Conservation (phyloP, 2,888 invertebrate species). For the Nymphalis polychloros region DNA sequence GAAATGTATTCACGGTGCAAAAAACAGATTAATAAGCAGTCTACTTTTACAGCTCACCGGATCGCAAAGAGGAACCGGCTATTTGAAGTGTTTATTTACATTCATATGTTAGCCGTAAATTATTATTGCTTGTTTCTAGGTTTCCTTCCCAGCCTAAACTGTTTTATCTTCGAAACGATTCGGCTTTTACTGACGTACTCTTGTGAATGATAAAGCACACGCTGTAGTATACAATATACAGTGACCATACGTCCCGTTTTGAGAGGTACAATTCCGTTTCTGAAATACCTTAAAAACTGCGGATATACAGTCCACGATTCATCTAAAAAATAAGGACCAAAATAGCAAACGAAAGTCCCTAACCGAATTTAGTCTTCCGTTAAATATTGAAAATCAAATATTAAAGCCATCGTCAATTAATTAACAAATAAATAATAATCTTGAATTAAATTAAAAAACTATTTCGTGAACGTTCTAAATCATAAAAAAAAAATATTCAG, state of each 20-base stretch:
- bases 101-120: slow-evolving; percentile 31
- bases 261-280: no score
- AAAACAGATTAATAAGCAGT: slow-evolving; percentile 2
- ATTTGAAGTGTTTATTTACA: slow-evolving; percentile 36
- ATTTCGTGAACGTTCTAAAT: no score
- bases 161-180: slow-evolving; percentile 55
- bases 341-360: no score
- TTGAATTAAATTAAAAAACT: no score
- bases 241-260: neutral
- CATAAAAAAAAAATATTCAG: no score
- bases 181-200: slow-evolving; percentile 56
- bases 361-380: no score
- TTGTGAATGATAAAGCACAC: slow-evolving; percentile 68
- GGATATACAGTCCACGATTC: no score
- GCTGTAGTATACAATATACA: slow-evolving; percentile 35
- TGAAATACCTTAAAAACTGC: no score
- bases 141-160: slow-evolving; percentile 46
- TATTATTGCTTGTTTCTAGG: slow-evolving; percentile 38
- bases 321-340: no score
- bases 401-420: no score
- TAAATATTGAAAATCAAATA: no score
- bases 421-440: no score
- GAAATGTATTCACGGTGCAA: slow-evolving; percentile 2
- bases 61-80: slow-evolving; percentile 42
- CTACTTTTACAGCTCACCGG: slow-evolving; percentile 39